phyloP scores from a whole-genome alignment of 2,888 invertebrate species.

The Vanessa cardui region DNA sequence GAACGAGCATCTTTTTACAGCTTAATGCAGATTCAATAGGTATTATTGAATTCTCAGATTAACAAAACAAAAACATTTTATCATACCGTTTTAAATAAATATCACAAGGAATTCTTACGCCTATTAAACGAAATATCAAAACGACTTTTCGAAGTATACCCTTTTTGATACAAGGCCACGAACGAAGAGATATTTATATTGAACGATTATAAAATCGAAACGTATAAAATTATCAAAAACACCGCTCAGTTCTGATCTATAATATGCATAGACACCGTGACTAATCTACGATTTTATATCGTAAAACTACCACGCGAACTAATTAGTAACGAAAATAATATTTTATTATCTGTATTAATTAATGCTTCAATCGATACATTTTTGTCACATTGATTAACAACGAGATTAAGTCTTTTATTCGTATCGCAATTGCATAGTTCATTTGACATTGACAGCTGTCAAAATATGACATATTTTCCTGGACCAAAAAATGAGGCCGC shows the following conservation, averaged over 20 bases:
- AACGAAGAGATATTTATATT: conserved; percentile 22
- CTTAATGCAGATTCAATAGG: too few relatives aligned
- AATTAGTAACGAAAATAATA: conserved; percentile 43
- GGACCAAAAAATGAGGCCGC: too few relatives aligned
- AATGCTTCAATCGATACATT: conserved; percentile 39
- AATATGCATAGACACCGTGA: conserved; percentile 45
- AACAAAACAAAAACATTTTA: not conserved
- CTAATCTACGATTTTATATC: conserved; percentile 55
- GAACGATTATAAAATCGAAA: conserved; percentile 25
- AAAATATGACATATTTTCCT: too few relatives aligned
- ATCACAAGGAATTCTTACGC: conserved; percentile 1
- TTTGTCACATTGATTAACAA: conserved; percentile 17
- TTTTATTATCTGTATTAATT: conserved; percentile 55
- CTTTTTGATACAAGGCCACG: conserved; percentile 15
- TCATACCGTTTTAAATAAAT: not conserved
- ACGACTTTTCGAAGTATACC: conserved; percentile 9
- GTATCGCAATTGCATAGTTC: not conserved
- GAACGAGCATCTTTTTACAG: too few relatives aligned
- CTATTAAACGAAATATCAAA: conserved; percentile 7
- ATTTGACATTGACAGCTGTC: too few relatives aligned
- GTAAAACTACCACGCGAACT: conserved; percentile 53
- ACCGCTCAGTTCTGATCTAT: conserved; percentile 47
- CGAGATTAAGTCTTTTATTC: not conserved
- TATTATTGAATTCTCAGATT: too few relatives aligned
- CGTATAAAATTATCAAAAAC: conserved; percentile 44